Conservation (phyloP, 1,140 invertebrate genomes). For the Latrodectus geometricus region DNA sequence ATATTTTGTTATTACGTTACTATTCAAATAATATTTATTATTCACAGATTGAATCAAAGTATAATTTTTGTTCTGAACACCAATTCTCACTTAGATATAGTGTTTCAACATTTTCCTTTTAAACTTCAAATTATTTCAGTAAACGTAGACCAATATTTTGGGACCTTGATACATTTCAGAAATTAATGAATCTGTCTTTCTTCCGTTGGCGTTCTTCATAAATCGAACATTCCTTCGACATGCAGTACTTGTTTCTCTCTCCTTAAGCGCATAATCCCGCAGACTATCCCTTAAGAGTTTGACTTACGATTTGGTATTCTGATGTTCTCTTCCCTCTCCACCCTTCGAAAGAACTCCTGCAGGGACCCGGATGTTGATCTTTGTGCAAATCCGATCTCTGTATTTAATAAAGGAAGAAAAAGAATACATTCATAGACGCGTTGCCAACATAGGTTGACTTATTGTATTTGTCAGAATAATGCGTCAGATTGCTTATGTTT, state of each 20-base stretch:
- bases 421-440: background rate
- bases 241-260: background rate
- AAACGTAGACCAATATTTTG: too few species aligned
- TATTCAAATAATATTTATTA: too few species aligned
- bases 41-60: too few species aligned
- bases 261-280: slow-evolving; percentile 45
- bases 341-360: background rate
- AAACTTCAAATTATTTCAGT: too few species aligned
- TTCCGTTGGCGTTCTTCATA: slow-evolving; percentile 9
- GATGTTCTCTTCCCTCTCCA: background rate
- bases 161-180: background rate
- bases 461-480: too few species aligned
- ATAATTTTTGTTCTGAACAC: too few species aligned
- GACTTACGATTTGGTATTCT: slow-evolving; percentile 58
- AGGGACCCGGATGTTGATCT: slow-evolving; percentile 34
- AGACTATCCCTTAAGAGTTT: slow-evolving; percentile 29
- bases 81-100: too few species aligned
- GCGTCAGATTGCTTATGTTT: too few species aligned
- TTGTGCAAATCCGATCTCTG: slow-evolving; percentile 42
- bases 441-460: too few species aligned
- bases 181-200: background rate
- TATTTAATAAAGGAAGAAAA: slow-evolving; percentile 53
- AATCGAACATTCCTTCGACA: slow-evolving; percentile 10
- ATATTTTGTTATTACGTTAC: too few species aligned
- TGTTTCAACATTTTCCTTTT: too few species aligned